phyloP scores from a whole-genome alignment of 2,888 invertebrate genomes.

The Nesidiocoris tenuis region DNA sequence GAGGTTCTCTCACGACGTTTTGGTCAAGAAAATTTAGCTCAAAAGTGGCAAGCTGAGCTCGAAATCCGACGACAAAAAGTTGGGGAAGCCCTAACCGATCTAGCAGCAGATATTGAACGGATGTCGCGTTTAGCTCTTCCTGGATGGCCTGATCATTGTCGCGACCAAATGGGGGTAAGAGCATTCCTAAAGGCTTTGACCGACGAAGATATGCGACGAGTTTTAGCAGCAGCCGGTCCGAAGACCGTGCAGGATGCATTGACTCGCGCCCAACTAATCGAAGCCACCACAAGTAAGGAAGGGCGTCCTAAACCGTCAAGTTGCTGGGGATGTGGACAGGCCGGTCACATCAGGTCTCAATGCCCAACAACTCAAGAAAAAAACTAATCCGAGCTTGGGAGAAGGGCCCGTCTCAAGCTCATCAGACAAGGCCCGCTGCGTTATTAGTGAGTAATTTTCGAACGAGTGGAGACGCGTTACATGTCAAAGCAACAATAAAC shows the following conservation, averaged over 20 bases:
- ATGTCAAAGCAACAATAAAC: too few species aligned
- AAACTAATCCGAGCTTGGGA: too few species aligned
- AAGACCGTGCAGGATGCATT: not conserved
- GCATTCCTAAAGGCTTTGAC: not conserved
- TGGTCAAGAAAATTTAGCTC: constrained; percentile 1
- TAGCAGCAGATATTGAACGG: not conserved
- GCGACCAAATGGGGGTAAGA: not conserved
- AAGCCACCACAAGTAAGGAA: too few species aligned
- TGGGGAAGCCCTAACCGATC: not conserved
- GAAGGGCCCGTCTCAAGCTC: too few species aligned
- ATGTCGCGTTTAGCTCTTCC: not conserved
- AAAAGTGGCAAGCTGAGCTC: constrained; percentile 1
- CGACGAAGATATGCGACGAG: not conserved
- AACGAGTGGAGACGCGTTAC: too few species aligned
- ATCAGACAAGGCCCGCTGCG: too few species aligned
- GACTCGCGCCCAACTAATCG: not conserved
- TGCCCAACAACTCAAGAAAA: too few species aligned
- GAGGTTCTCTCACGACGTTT: too few species aligned
- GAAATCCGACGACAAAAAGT: not conserved
- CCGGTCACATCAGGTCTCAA: too few species aligned
- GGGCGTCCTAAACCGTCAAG: too few species aligned
- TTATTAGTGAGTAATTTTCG: too few species aligned
- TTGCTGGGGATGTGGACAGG: too few species aligned
- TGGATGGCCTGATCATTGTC: constrained; percentile 3
- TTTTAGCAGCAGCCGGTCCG: not conserved